Evolutionary conservation across 2,113 vertebrate species (phyloP).

Genomic region (Pterocles orientalis): DNA sequence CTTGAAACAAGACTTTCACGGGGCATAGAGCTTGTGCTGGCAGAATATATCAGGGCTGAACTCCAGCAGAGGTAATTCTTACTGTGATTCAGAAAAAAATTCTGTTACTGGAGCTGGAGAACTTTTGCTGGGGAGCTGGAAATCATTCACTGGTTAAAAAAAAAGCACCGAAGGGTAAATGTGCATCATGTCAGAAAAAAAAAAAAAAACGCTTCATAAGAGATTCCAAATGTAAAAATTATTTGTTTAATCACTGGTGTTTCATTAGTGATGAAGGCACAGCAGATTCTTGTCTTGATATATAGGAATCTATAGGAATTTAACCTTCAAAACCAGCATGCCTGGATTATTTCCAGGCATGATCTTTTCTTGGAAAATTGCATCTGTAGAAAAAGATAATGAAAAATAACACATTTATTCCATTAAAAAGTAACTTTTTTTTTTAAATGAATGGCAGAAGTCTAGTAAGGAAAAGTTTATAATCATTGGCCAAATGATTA

Average conservation of each 20-base stretch:
- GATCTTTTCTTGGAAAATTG: neutral
- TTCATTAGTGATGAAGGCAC: neutral
- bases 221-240: neutral
- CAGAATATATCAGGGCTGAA: neutral
- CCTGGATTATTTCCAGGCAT: neutral
- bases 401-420: neutral
- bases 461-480: neutral
- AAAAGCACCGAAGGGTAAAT: neutral
- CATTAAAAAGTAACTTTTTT: neutral
- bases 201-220: neutral
- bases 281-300: neutral
- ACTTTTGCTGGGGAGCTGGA: neutral
- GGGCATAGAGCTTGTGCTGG: neutral
- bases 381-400: neutral
- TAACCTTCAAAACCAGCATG: neutral
- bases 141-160: neutral
- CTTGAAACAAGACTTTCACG: neutral
- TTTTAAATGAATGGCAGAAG: neutral
- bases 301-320: neutral
- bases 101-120: neutral
- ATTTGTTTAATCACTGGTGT: neutral
- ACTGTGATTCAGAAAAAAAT: constrained; percentile 24
- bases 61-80: constrained; percentile 30
- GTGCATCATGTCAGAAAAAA: neutral
- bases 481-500: neutral